Conservation (phyloP, 2,888 invertebrate species). For the Pediacus dermestoides region DNA sequence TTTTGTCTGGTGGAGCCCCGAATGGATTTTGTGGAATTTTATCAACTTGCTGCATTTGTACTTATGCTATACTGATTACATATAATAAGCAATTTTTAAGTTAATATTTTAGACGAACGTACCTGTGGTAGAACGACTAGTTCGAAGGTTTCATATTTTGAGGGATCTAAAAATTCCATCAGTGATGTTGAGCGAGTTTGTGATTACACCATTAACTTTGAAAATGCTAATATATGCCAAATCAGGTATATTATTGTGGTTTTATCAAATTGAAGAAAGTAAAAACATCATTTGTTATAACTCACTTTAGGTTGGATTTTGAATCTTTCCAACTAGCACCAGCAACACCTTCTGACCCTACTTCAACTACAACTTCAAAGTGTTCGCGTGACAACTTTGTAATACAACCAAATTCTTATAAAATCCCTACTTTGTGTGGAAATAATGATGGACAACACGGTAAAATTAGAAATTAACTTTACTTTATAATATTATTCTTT, state of each 20-base stretch:
- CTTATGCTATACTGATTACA: constrained; percentile 1
- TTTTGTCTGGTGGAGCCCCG: constrained; percentile 28
- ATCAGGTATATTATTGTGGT: too few species aligned
- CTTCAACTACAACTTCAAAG: too few species aligned
- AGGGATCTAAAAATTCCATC: not conserved
- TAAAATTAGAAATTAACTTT: constrained; percentile 29
- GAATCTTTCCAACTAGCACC: too few species aligned
- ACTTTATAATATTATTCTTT: not conserved
- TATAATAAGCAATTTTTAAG: not conserved
- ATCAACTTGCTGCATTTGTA: constrained; percentile 35
- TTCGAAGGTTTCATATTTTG: constrained; percentile 18
- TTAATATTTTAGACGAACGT: constrained; percentile 13
- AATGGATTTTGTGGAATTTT: constrained; percentile 30
- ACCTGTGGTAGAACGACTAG: constrained; percentile 14
- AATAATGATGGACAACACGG: constrained; percentile 62
- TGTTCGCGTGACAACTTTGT: too few species aligned
- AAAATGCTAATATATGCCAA: constrained; percentile 17
- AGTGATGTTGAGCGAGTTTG: constrained; percentile 7
- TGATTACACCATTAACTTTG: constrained; percentile 11
- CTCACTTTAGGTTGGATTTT: too few species aligned
- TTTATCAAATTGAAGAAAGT: too few species aligned
- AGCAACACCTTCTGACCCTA: too few species aligned
- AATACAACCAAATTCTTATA: not conserved
- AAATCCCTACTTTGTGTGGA: constrained; percentile 40
- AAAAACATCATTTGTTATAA: too few species aligned